These are phyloP conservation scores for Autographa pulchrina DNA, from an alignment of 2,888 invertebrate species.

Conservation along the genomic window DNA sequence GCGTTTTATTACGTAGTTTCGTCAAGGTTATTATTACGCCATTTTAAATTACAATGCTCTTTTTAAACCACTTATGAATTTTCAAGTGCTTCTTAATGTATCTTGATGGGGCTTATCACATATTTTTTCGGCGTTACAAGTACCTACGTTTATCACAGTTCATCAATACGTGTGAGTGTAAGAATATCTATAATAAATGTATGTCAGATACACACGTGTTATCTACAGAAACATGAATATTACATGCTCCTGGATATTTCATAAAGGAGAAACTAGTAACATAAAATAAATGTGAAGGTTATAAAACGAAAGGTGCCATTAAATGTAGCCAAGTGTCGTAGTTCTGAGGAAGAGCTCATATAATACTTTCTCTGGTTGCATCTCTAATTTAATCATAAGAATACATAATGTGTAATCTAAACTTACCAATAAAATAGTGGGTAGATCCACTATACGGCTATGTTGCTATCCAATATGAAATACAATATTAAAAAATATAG, in stretches of 20 bases:
- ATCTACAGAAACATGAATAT: constrained; percentile 34
- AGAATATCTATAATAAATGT: constrained; percentile 23
- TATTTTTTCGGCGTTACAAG: constrained; percentile 9
- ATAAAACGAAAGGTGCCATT: constrained; percentile 20
- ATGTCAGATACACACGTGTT: constrained; percentile 22
- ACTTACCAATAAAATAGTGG: neutral
- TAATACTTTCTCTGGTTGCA: neutral
- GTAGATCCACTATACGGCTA: too few species aligned
- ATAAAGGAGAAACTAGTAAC: constrained; percentile 16
- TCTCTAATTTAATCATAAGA: neutral
- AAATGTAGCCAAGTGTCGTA: constrained; percentile 5
- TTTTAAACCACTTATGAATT: neutral
- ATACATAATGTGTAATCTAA: neutral
- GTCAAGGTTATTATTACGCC: neutral
- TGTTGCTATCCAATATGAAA: too few species aligned
- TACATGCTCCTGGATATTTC: constrained; percentile 39
- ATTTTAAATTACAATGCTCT: too few species aligned
- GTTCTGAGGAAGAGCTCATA: neutral
- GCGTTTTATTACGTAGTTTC: neutral
- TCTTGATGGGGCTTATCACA: neutral
- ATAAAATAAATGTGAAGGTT: constrained; percentile 39
- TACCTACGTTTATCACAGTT: constrained; percentile 22
- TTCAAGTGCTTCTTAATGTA: constrained; percentile 8
- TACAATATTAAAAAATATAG: too few species aligned
- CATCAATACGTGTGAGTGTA: constrained; percentile 19